phyloP scores from a whole-genome alignment of 2,113 vertebrate genomes.

The Triplophysa tibetana region DNA sequence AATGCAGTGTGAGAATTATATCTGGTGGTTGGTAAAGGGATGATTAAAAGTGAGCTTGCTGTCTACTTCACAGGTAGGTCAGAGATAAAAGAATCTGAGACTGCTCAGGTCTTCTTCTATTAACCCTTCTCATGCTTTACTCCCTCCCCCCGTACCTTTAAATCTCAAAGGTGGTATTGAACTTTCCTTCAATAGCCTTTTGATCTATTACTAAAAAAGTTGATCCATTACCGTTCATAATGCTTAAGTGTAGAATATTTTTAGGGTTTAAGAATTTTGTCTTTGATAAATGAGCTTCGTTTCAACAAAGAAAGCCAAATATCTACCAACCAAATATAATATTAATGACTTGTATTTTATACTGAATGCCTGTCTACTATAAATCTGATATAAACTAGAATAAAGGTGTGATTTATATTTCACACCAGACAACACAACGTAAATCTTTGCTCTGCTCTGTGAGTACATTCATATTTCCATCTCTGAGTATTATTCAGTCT shows the following conservation, averaged over 20 bases:
- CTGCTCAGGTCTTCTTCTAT: neutral
- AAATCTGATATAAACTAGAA: neutral
- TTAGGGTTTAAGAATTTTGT: neutral
- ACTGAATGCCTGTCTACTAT: neutral
- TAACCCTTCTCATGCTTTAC: conserved; percentile 9
- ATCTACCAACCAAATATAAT: no score
- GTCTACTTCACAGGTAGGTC: conserved; percentile 13
- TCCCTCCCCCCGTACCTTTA: neutral
- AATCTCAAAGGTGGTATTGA: neutral
- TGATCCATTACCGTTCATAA: neutral
- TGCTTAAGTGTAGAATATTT: neutral
- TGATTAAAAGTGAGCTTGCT: conserved; percentile 26
- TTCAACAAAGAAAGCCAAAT: no score
- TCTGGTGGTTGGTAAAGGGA: conserved; percentile 4
- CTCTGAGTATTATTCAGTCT: neutral
- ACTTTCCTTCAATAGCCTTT: neutral
- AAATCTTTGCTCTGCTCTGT: neutral
- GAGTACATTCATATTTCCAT: neutral
- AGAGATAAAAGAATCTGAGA: conserved; percentile 22
- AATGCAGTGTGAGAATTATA: neutral
- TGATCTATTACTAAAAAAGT: neutral
- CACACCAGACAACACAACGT: neutral
- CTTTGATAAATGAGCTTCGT: no score
- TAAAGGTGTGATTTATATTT: neutral
- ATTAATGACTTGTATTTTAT: no score